These are phyloP conservation scores for Monopterus albus DNA, from an alignment of 2,113 vertebrate species.

Conservation along the genomic window DNA sequence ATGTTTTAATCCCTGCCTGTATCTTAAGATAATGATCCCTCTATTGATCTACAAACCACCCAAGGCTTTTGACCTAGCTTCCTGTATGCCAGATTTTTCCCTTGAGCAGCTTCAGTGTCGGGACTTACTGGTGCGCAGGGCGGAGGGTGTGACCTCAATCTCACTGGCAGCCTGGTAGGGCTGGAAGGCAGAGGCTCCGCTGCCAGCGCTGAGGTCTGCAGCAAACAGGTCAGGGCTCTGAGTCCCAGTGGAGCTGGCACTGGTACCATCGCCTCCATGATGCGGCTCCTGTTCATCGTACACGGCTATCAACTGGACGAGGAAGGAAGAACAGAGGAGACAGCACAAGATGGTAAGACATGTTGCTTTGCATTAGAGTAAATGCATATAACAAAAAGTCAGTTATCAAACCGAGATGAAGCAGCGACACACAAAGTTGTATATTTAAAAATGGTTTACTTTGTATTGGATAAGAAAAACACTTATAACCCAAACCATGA, in stretches of 20 bases:
- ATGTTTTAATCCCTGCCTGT: not conserved
- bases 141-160: slow-evolving; percentile 97
- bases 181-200: slow-evolving; percentile 87
- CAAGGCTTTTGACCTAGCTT: no score
- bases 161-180: slow-evolving; percentile 94
- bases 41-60: no score
- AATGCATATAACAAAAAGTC: no score
- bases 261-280: slow-evolving; percentile 97
- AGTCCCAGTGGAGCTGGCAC: slow-evolving; percentile 96
- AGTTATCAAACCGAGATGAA: no score
- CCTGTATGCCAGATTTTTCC: slow-evolving; percentile 3
- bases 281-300: slow-evolving; percentile 98
- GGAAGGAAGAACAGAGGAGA: slow-evolving; percentile 34
- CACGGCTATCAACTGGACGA: slow-evolving; percentile 90
- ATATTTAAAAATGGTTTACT: no score
- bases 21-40: not conserved
- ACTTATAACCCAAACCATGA: no score
- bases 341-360: not conserved
- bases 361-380: no score
- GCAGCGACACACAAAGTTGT: no score
- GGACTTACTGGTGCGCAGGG: slow-evolving; percentile 94
- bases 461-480: no score
- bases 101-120: rapidly evolving
- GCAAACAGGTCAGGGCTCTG: slow-evolving; percentile 95
- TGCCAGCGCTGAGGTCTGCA: slow-evolving; percentile 80